A percentile compares a stretch with the other conserved stretches of the same genome.
Conservation (phyloP, 2,888 invertebrate genomes). For the Pogonocherus hispidulus region DNA sequence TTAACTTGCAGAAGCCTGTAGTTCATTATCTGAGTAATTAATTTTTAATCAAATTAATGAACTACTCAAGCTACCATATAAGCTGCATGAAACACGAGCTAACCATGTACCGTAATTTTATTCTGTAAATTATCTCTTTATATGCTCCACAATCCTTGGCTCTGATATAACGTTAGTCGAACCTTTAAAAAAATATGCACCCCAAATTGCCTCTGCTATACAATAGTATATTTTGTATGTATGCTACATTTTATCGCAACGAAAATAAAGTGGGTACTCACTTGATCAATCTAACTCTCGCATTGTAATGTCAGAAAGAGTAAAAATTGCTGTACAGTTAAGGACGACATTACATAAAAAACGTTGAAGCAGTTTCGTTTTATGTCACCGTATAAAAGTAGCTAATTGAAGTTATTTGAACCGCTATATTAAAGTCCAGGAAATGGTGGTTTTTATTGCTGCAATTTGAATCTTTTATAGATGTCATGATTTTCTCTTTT, state of each 20-base stretch:
- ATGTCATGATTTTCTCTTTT: background rate
- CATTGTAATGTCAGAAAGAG: background rate
- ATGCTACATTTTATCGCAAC: background rate
- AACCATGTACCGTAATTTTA: no score
- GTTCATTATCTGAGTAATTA: no score
- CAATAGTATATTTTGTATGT: background rate
- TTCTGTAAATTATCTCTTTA: no score
- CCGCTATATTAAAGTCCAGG: constrained; percentile 2
- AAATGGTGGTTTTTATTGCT: constrained; percentile 4
- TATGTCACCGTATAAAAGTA: constrained; percentile 8
- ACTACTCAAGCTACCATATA: no score
- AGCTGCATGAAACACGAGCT: no score
- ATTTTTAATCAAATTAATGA: no score
- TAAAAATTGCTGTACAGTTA: background rate
- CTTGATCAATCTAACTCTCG: constrained; percentile 4
- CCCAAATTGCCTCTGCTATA: background rate
- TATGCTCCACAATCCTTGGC: no score
- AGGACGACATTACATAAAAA: constrained; percentile 7
- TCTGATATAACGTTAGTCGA: no score
- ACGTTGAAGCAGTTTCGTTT: constrained; percentile 3
- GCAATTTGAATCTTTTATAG: constrained; percentile 8
- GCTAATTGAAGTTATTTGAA: constrained; percentile 19
- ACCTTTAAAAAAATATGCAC: background rate
- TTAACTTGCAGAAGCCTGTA: no score
- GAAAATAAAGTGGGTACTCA: constrained; percentile 2